phyloP scores from a whole-genome alignment of 2,797 vertebrate species.

The Rachycentron canadum region DNA sequence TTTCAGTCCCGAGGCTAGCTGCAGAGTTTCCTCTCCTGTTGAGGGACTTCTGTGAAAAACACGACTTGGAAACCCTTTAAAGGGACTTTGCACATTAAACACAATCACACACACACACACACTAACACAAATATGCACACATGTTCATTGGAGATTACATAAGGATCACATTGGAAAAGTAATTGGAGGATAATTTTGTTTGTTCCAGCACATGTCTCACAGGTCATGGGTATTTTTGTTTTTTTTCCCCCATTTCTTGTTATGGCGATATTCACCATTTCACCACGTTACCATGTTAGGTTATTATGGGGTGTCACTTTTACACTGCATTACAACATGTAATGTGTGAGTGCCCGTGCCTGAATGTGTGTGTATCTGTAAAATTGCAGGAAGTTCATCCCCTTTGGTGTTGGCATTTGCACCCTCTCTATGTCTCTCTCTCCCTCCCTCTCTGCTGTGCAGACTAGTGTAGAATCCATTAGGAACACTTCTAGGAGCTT shows the following conservation, averaged over 20 bases:
- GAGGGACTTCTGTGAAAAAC: constrained; percentile 60
- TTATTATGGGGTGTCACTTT: constrained; percentile 49
- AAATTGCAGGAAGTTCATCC: constrained; percentile 67
- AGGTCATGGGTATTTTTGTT: constrained; percentile 22
- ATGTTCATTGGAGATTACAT: background rate
- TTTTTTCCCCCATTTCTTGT: constrained; percentile 18
- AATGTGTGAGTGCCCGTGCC: constrained; percentile 43
- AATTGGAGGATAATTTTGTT: constrained; percentile 3
- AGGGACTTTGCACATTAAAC: constrained; percentile 52
- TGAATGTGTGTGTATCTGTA: constrained; percentile 56
- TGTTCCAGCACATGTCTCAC: constrained; percentile 4
- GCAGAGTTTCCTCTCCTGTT: constrained; percentile 55
- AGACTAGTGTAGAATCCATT: constrained; percentile 76
- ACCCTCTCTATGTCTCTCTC: constrained; percentile 12
- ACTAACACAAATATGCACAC: constrained; percentile 4
- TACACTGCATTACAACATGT: constrained; percentile 63
- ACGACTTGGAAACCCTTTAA: constrained; percentile 61
- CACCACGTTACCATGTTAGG: constrained; percentile 9
- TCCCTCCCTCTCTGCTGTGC: constrained; percentile 29
- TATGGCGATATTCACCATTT: constrained; percentile 19
- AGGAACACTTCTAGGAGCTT: constrained; percentile 74
- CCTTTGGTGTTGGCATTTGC: constrained; percentile 64
- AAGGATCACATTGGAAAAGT: constrained; percentile 32
- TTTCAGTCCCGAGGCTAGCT: constrained; percentile 40
- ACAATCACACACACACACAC: constrained; percentile 12